Evolutionary conservation across 2,888 invertebrate genomes (phyloP).

Genomic region (Alentia gelatinosa): DNA sequence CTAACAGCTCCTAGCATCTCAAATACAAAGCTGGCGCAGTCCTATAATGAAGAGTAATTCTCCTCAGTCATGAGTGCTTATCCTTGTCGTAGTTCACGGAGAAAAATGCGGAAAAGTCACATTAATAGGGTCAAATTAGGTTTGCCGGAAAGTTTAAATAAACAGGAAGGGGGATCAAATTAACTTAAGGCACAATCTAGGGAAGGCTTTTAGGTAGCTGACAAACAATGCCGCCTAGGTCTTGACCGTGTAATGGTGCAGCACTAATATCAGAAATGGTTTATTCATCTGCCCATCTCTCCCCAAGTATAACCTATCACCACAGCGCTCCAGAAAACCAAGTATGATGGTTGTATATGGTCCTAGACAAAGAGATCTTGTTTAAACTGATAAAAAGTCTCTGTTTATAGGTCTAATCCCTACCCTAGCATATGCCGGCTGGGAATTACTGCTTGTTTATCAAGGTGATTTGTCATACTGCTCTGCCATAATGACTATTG

Average conservation of each 20-base stretch:
- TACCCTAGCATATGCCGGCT: no score
- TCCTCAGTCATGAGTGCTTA: background rate
- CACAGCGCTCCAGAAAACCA: background rate
- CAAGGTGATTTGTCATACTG: no score
- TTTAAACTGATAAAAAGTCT: no score
- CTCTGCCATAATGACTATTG: no score
- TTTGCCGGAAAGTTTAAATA: constrained; percentile 16
- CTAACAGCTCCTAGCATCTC: no score
- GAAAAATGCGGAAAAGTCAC: background rate
- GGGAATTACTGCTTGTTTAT: no score
- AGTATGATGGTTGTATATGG: background rate
- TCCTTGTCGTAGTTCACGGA: background rate
- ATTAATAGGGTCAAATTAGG: background rate
- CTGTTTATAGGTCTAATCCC: no score
- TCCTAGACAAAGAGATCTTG: background rate
- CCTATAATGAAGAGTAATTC: background rate
- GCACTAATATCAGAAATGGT: background rate
- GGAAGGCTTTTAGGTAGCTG: background rate
- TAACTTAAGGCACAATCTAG: background rate
- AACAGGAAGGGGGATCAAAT: background rate
- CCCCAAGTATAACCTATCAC: background rate
- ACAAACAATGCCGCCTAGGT: background rate
- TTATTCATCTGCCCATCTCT: background rate
- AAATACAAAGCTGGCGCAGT: background rate
- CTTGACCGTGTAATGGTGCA: background rate